Evolutionary conservation across 2,888 invertebrate species (phyloP).

Genomic region (Xestia xanthographa): DNA sequence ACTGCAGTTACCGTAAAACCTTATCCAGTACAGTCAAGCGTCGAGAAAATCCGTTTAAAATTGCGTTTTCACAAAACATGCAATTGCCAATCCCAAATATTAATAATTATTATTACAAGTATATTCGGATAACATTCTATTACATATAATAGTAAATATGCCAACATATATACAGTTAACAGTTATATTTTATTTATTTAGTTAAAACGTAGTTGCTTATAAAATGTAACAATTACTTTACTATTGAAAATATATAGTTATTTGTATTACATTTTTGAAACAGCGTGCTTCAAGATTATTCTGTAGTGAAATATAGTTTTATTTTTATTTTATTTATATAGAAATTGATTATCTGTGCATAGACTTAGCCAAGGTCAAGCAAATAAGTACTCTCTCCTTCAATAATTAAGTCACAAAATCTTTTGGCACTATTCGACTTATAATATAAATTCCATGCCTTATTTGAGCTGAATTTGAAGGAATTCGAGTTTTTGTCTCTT

Average conservation of each 20-base stretch:
- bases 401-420: slow-evolving; percentile 18
- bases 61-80: slow-evolving; percentile 61
- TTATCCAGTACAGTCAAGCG: slow-evolving; percentile 19
- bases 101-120: slow-evolving; percentile 42
- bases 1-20: slow-evolving; percentile 43
- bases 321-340: slow-evolving; percentile 13
- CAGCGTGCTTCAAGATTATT: slow-evolving; percentile 70
- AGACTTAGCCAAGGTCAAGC: slow-evolving; percentile 37
- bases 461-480: background rate
- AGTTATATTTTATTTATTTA: slow-evolving; percentile 59
- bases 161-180: slow-evolving; percentile 85
- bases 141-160: slow-evolving; percentile 75
- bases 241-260: slow-evolving; percentile 58
- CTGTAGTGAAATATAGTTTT: slow-evolving; percentile 46
- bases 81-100: slow-evolving; percentile 74
- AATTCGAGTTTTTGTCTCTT: slow-evolving; percentile 3
- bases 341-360: slow-evolving; percentile 20
- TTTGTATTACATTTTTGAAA: no score
- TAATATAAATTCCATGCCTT: background rate
- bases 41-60: slow-evolving; percentile 15
- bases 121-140: slow-evolving; percentile 74
- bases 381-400: slow-evolving; percentile 4
- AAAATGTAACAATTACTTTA: slow-evolving; percentile 69
- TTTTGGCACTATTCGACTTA: slow-evolving; percentile 44
- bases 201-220: slow-evolving; percentile 60